These are phyloP conservation scores for Simalia tracyae DNA, from an alignment of 2,797 vertebrate species.

Conservation along the genomic window DNA sequence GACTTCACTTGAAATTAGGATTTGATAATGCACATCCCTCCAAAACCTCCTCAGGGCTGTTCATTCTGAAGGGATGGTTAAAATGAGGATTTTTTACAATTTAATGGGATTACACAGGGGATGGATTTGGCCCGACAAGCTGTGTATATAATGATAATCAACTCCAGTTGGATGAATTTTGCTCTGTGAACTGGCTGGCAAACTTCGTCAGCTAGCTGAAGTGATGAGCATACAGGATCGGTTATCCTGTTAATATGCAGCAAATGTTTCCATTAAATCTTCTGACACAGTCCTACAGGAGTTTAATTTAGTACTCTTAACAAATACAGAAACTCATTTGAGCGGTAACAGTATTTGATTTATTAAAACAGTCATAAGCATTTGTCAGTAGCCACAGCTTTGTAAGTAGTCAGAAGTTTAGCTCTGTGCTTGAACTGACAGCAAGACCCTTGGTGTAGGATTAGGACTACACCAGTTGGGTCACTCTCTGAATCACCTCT, in stretches of 20 bases:
- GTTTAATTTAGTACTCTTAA: constrained; percentile 45
- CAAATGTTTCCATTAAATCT: constrained; percentile 59
- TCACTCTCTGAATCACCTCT: neutral
- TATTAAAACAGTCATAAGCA: constrained; percentile 18
- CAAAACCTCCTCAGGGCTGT: constrained; percentile 13
- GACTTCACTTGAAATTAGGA: constrained; percentile 20
- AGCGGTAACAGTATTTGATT: constrained; percentile 24
- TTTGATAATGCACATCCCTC: constrained; percentile 7
- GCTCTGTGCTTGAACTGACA: constrained; percentile 34
- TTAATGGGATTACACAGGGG: constrained; percentile 41
- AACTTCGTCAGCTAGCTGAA: constrained; percentile 49
- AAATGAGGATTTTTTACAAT: neutral
- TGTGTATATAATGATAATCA: constrained; percentile 7
- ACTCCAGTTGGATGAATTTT: constrained; percentile 41
- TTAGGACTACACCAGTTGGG: neutral
- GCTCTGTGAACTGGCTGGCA: constrained; percentile 32
- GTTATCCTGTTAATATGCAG: constrained; percentile 40
- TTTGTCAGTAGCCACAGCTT: constrained; percentile 28
- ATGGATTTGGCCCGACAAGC: constrained; percentile 29
- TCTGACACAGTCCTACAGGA: constrained; percentile 52
- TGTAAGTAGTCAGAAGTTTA: neutral
- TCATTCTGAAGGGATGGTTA: constrained; percentile 15
- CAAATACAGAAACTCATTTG: constrained; percentile 46
- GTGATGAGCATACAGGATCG: constrained; percentile 28
- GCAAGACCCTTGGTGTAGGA: neutral